These are phyloP conservation scores for Camelus bactrianus DNA, from an alignment of 2,113 vertebrate genomes.

Conservation along the genomic window DNA sequence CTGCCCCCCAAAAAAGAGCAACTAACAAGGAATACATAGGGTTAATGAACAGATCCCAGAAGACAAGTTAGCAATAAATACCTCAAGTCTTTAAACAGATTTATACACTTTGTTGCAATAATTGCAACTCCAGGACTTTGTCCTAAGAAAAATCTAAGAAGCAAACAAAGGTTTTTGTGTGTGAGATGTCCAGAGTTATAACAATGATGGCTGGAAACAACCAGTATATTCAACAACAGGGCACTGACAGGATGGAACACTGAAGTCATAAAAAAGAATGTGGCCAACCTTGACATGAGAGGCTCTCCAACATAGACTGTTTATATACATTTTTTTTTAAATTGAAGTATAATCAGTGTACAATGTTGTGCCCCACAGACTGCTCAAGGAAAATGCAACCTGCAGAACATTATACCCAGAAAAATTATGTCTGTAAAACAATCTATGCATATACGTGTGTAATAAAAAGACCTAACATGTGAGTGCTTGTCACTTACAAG, in stretches of 20 bases:
- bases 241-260: background rate
- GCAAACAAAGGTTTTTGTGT: conserved; percentile 55
- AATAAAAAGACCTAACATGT: background rate
- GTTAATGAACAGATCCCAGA: background rate
- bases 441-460: background rate
- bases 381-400: background rate
- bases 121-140: conserved; percentile 13
- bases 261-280: background rate
- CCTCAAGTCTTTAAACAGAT: background rate
- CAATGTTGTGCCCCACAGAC: background rate
- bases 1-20: background rate
- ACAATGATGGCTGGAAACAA: conserved; percentile 4
- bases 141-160: conserved; percentile 41
- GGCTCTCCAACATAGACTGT: background rate
- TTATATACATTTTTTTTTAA: too few species aligned
- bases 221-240: background rate
- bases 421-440: background rate
- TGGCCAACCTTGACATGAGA: background rate
- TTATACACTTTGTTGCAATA: conserved; percentile 53
- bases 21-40: background rate
- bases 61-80: background rate
- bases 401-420: background rate
- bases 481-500: background rate
- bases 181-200: background rate
- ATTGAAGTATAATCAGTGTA: too few species aligned